These are phyloP conservation scores for Lepidurus arcticus DNA, from an alignment of 1,140 invertebrate species.

Conservation along the genomic window DNA sequence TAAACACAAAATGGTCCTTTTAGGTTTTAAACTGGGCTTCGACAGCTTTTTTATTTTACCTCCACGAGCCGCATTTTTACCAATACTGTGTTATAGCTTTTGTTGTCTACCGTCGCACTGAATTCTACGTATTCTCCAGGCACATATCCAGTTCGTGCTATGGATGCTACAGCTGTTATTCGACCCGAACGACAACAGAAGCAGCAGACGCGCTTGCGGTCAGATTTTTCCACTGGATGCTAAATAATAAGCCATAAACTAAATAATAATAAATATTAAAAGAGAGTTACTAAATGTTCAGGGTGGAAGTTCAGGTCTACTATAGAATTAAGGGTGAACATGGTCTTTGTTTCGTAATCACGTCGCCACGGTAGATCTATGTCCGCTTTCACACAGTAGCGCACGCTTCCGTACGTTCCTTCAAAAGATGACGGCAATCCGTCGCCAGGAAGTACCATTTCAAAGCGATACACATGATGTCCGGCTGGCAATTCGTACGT, in stretches of 20 bases:
- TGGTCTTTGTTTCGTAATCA: slow-evolving; percentile 50
- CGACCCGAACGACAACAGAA: slow-evolving; percentile 28
- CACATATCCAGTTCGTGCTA: slow-evolving; percentile 29
- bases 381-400: slow-evolving; percentile 53
- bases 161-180: slow-evolving; percentile 25
- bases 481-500: not conserved
- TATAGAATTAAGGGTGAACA: slow-evolving; percentile 50
- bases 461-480: slow-evolving; percentile 28
- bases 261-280: slow-evolving; percentile 24
- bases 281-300: slow-evolving; percentile 46
- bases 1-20: not conserved
- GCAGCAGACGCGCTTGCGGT: slow-evolving; percentile 30
- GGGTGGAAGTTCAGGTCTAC: slow-evolving; percentile 48
- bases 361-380: slow-evolving; percentile 53
- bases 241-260: not conserved
- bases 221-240: slow-evolving; percentile 19
- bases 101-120: slow-evolving; percentile 31
- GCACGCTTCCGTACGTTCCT: slow-evolving; percentile 49
- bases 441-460: slow-evolving; percentile 44
- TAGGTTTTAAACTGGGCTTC: not conserved
- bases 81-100: not conserved
- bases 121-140: slow-evolving; percentile 32
- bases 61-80: slow-evolving; percentile 23
- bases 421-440: slow-evolving; percentile 52
- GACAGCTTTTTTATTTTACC: not conserved